phyloP scores from a whole-genome alignment of 2,888 invertebrate genomes.

The Bombyx huttoni region DNA sequence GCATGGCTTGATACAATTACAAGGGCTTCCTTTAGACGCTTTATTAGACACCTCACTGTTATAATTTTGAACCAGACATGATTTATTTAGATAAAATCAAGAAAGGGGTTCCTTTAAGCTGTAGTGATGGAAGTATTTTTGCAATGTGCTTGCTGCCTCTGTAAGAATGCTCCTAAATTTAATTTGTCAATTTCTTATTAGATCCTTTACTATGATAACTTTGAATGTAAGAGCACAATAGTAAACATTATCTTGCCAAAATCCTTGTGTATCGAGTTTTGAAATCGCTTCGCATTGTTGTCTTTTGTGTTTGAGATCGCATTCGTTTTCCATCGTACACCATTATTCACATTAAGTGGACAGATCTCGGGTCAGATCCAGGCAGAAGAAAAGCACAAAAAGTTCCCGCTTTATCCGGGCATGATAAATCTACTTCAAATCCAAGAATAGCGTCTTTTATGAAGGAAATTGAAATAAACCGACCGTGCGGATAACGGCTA shows the following conservation, averaged over 20 bases:
- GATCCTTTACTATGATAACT: background rate
- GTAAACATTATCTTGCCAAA: slow-evolving; percentile 47
- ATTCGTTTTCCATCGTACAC: slow-evolving; percentile 72
- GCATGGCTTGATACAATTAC: too few species aligned
- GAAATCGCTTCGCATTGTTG: slow-evolving; percentile 68
- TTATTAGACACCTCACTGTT: too few species aligned
- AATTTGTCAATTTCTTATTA: background rate
- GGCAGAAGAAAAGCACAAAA: slow-evolving; percentile 73
- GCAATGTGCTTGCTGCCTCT: too few species aligned
- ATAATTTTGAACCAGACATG: too few species aligned
- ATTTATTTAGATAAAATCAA: too few species aligned
- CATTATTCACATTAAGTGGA: slow-evolving; percentile 74
- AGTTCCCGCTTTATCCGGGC: slow-evolving; percentile 73
- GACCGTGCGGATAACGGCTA: slow-evolving; percentile 72
- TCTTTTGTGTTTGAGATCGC: slow-evolving; percentile 68
- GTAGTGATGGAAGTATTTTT: too few species aligned
- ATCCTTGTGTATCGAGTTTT: slow-evolving; percentile 68
- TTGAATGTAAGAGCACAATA: slow-evolving; percentile 15
- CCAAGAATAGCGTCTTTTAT: slow-evolving; percentile 73
- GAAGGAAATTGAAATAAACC: slow-evolving; percentile 74
- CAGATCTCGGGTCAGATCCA: slow-evolving; percentile 73
- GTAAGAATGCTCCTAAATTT: background rate
- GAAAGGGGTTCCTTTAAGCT: too few species aligned
- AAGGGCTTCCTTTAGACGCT: too few species aligned
- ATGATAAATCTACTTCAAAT: slow-evolving; percentile 74